Evolutionary conservation across 2,113 vertebrate species (phyloP).

Genomic region (Larimichthys crocea): DNA sequence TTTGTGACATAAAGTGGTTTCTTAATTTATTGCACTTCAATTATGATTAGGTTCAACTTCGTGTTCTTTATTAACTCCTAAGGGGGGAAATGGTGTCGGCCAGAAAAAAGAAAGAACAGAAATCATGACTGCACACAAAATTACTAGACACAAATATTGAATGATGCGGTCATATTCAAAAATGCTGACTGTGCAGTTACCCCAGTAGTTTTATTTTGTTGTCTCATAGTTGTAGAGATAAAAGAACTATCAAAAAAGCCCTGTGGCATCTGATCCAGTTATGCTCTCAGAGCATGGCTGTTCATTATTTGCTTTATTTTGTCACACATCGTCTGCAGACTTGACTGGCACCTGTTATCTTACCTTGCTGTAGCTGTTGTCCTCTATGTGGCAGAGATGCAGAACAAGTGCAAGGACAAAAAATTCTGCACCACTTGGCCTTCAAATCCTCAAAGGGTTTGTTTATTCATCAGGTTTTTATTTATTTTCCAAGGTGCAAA

Average conservation of each 20-base stretch:
- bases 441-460: not conserved
- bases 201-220: not conserved
- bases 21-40: constrained; percentile 63
- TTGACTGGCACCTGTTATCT: constrained; percentile 8
- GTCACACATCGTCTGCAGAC: not conserved
- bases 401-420: not conserved
- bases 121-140: constrained; percentile 13
- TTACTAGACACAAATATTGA: constrained; percentile 22
- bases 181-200: constrained; percentile 5
- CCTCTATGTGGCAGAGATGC: not conserved
- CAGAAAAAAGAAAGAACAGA: constrained; percentile 17
- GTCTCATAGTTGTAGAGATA: constrained; percentile 5
- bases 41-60: constrained; percentile 43
- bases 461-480: no score
- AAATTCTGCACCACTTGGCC: not conserved
- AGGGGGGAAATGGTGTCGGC: constrained; percentile 31
- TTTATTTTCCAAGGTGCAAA: not conserved
- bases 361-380: not conserved
- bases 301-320: constrained; percentile 19
- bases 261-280: not conserved
- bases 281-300: constrained; percentile 2
- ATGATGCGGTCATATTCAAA: constrained; percentile 10
- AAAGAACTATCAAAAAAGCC: constrained; percentile 10
- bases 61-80: constrained; percentile 54
- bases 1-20: constrained; percentile 63